Base-by-base conservation (phyloP, 2,113 vertebrate species). In the Pollimyrus isidori region DNA sequence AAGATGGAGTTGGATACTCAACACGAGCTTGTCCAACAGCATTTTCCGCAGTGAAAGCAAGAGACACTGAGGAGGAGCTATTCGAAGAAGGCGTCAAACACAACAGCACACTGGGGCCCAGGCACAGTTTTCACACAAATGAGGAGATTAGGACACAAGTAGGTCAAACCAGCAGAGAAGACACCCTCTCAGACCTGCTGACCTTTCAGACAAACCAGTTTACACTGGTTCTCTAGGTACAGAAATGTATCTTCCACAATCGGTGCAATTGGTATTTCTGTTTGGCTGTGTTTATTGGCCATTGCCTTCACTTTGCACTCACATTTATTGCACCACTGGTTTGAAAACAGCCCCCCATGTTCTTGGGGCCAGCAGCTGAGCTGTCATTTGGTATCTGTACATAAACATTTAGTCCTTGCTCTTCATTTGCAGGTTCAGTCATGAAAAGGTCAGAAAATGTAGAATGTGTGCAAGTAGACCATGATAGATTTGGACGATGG, bases 111-210 rank as follows among this genome's bases (percentile, higher is more conserved):
- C 73, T 19, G 73, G 35, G 73, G 17, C 73, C 15, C 4, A 76
- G 35, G 73, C 73, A 35, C 65, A 35, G 73, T 30, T 69, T 69
- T 30, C 30, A 80, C 73, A 80, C 73, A 42, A 3, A 69, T 69
- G 62, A 69, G n/a, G 62, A 69, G 62, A 69, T 30, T 26, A 30
- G 62, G 62, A 90, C 42, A 39, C 82, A 92, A 91, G 76, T 92
- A 87, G 91, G 91, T 90, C 92, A 91, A 76, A 58, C 58, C 85
- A 86, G 30, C 86, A 52, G 65, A 90, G 89, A 62, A 90, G 88
- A 91, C 84, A 76, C 76, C 35, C 73, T 42, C 35, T 80, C 35
- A 80, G 30, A 80, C 73, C 73, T 15, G 62, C 58, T 91, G 86
- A 91, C 90, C 89, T 87, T 91, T 89, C 52, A 90, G 83, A 87